Percentiles rank a stretch among this genome's conserved stretches.
Evolutionary conservation across 37 sponge, comb jelly and placozoan species (phyloP).

Genomic region (Ianthella basta): DNA sequence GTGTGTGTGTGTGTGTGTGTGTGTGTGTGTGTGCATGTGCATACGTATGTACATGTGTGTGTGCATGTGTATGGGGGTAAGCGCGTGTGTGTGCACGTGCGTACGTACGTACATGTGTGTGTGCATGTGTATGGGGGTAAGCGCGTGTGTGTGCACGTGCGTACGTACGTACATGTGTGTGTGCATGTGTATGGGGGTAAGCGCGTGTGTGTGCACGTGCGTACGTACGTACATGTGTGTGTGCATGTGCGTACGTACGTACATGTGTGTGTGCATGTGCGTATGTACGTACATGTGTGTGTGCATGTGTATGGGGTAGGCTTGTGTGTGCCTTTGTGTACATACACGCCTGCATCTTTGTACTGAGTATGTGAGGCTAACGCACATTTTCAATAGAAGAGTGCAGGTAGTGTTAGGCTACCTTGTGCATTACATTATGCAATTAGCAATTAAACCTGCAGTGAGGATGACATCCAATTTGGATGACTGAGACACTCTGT

Average conservation of each 20-base stretch:
- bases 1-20: constrained; percentile 40
- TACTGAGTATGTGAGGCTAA: no score
- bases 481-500: no score
- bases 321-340: background rate
- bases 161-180: background rate
- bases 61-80: background rate
- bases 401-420: no score
- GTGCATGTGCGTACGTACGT: background rate
- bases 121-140: constrained; percentile 1
- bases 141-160: background rate
- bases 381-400: no score
- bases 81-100: background rate
- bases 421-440: background rate
- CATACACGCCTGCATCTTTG: no score
- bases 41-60: background rate
- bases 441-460: no score
- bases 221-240: background rate
- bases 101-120: background rate
- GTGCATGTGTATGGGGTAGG: background rate
- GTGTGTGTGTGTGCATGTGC: background rate
- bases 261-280: background rate
- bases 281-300: constrained; percentile 1
- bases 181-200: background rate
- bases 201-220: background rate
- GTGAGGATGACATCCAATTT: no score